Base-by-base conservation (phyloP, 2,888 invertebrate genomes). In the Lamellibrachia satsuma region DNA sequence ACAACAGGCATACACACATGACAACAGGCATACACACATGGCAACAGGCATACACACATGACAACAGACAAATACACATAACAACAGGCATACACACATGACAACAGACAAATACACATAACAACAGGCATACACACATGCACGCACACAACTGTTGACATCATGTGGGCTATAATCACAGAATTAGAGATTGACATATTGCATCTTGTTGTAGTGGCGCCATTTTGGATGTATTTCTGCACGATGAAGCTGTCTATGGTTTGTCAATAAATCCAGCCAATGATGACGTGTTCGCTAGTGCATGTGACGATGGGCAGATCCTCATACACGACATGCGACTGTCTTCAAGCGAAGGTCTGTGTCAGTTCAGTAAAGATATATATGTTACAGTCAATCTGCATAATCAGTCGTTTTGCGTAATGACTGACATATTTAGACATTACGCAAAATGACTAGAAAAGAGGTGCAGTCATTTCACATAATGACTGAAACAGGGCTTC, bases 261-360 rank as follows among this genome's bases (percentile, higher is more conserved):
- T 97, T 99, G 92, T 98, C 98, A 94, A 97, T 98, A 92, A 98
- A 99, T 96, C 98, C 99, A 0, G 97, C 97, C 95, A 98, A 98
- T 96, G 98, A 98, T 94, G 97, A 97, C 95, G 97, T 99, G 7
- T 98, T 99, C 95, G 97, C 98, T 52, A 98, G 98, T 91, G 99
- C 99, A 8, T 98, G 98, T 93, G 99, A 99, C 96, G 98, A 99
- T 97, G 99, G 99, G 3, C 97, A 98, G 93, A 97, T 99, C 93
- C 97, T 98, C 90, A 97, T 99, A 60, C 98, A 98, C 96, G 99
- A 99, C 96, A 97, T 98, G 91, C 97, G 98, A 95, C 97, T 97
- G 94, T 97, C 97, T 91, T 94, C 95, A 2, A 94, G 93, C 93
- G 95, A 95, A 94, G 96, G 96, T 96, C 94, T 92, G 91, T 52